phyloP scores from a whole-genome alignment of 1,140 invertebrate species.

The Drosophila tsacasi region DNA sequence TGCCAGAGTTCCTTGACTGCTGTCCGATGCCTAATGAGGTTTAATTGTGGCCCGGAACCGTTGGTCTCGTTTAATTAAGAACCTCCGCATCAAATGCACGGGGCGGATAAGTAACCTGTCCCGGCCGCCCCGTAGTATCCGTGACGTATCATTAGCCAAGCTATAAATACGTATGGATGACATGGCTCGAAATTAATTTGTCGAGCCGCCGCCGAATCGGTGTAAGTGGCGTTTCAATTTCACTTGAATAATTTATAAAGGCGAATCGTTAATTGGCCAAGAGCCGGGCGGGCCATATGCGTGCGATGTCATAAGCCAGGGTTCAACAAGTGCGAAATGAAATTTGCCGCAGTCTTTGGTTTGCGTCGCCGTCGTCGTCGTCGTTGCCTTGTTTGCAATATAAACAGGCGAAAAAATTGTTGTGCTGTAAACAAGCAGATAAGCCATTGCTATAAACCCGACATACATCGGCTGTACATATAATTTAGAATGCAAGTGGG shows the following conservation, averaged over 20 bases:
- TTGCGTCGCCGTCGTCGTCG: not conserved
- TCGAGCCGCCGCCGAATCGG: slow-evolving; percentile 16
- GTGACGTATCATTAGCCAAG: slow-evolving; percentile 58
- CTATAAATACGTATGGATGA: slow-evolving; percentile 27
- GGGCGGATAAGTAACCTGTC: slow-evolving; percentile 54
- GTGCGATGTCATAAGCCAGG: slow-evolving; percentile 40
- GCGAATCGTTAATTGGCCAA: slow-evolving; percentile 54
- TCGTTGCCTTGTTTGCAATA: slow-evolving; percentile 58
- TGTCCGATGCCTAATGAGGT: slow-evolving; percentile 47
- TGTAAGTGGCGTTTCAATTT: slow-evolving; percentile 65
- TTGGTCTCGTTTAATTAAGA: slow-evolving; percentile 57
- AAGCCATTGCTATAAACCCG: slow-evolving; percentile 62
- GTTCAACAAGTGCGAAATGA: slow-evolving; percentile 77
- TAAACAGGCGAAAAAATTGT: slow-evolving; percentile 66
- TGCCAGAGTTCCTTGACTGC: slow-evolving; percentile 27
- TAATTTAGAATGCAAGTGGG: slow-evolving; percentile 20
- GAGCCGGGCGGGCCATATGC: slow-evolving; percentile 38
- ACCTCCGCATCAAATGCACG: slow-evolving; percentile 19
- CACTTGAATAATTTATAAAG: slow-evolving; percentile 59
- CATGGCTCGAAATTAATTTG: slow-evolving; percentile 61
- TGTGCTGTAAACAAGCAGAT: slow-evolving; percentile 74
- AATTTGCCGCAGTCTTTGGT: slow-evolving; percentile 58
- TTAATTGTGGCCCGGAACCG: slow-evolving; percentile 47
- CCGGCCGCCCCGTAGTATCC: slow-evolving; percentile 34
- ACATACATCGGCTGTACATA: slow-evolving; percentile 33